phyloP scores from a whole-genome alignment of 2,888 invertebrate genomes.

The Thecophora atra region DNA sequence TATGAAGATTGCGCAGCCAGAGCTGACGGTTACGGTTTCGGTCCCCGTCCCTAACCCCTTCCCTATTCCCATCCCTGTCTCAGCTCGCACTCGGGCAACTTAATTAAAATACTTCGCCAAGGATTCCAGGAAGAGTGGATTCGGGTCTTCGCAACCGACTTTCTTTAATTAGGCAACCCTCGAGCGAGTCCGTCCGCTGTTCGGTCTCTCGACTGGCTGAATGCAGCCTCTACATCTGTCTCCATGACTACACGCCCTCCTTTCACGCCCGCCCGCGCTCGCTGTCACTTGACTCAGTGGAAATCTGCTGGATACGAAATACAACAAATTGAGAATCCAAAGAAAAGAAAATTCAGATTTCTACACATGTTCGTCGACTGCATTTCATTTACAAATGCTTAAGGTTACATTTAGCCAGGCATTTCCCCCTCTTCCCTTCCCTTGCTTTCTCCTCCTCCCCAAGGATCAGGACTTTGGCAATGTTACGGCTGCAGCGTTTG shows the following conservation, averaged over 20 bases:
- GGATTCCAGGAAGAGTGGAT: neutral
- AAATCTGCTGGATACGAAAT: neutral
- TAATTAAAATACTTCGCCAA: neutral
- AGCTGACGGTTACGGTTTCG: neutral
- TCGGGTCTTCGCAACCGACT: neutral
- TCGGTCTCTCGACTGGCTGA: neutral
- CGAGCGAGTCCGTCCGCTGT: too few species aligned
- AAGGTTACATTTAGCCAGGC: neutral
- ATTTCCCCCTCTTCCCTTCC: too few species aligned
- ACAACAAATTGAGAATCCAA: conserved; percentile 26
- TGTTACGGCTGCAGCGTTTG: too few species aligned
- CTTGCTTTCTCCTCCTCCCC: too few species aligned
- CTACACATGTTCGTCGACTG: conserved; percentile 7
- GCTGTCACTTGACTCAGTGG: neutral
- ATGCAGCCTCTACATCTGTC: too few species aligned
- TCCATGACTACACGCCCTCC: neutral
- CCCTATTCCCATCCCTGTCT: too few species aligned
- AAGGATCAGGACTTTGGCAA: too few species aligned
- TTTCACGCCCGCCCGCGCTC: too few species aligned
- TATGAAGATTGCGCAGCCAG: neutral
- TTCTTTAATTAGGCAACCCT: conserved; percentile 23
- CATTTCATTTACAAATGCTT: neutral
- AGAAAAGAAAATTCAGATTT: conserved; percentile 23
- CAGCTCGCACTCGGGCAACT: neutral
- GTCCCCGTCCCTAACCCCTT: too few species aligned